Evolutionary conservation across 2,888 invertebrate genomes (phyloP), one percentile per base, ranked within the genome.

Genomic region (Noctua fimbriata): DNA sequence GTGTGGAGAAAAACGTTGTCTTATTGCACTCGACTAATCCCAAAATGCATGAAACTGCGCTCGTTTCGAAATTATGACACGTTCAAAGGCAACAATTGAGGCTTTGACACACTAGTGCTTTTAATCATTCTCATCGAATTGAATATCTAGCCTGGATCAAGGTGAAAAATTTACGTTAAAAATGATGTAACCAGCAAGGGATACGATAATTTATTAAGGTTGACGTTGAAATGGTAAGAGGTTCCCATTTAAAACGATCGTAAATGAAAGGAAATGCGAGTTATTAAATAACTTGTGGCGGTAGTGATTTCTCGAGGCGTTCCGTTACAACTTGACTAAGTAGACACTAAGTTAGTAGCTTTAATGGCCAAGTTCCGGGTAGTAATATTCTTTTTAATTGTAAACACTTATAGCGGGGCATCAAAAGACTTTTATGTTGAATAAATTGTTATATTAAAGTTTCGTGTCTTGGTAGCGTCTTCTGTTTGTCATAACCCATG

Each of bases 121-220:
- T 81, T 73, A 82, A 82, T 82, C n/a, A 74, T 74, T 78, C 63
- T 52, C 36, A 36, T 47, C 5, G 41, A n/a, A 82, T 82, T 60
- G 60, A 60, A 82, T 58, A 66, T 73, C n/a, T 70, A 73, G 24
- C 18, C 49, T 2, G 60, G 9, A 24, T 63, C 55, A 24, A 73
- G 12, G 14, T 47, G 36, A 55, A 78, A 82, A 55, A 32, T 58
- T 21, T 12, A 21, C 18, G n/a, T n/a, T n/a, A 69, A 49, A 21
- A 73, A 66, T 10, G 6, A 65, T 14, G 21, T 60, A 55, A 49
- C 28, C 52, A 55, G 69, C 32, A 41, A 55, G 2, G 1, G 0
- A 66, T 66, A 28, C 73, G 47, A 28, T 3, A 76, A 66, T 49
- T 49, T 18, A 67, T 67, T 36, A 9, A 24, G 49, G 58, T 47